A percentile compares a stretch with the other conserved stretches of the same genome.
Evolutionary conservation across 1,140 invertebrate species (phyloP).

Genomic region (Drosophila athabasca): DNA sequence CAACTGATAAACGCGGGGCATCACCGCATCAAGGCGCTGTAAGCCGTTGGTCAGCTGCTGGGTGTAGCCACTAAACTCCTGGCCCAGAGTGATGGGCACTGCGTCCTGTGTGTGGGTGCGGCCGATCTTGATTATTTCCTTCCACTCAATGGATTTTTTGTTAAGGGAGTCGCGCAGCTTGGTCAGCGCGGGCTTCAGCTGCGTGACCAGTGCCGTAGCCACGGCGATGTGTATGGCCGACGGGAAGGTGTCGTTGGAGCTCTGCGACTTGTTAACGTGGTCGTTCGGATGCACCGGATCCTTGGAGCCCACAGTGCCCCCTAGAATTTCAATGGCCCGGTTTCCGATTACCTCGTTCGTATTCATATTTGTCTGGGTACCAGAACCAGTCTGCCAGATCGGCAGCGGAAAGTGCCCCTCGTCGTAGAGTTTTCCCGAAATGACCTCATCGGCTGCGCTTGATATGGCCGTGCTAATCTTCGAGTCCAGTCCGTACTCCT

Average conservation of each 20-base stretch:
- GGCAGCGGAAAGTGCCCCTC: conserved; percentile 98
- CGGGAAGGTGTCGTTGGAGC: conserved; percentile 99
- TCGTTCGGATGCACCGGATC: conserved; percentile 99
- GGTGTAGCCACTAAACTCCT: conserved; percentile 98
- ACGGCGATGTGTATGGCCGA: conserved; percentile 99
- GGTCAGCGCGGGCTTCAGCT: conserved; percentile 91
- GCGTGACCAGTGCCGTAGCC: conserved; percentile 93
- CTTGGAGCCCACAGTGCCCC: conserved; percentile 96
- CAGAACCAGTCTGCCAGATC: conserved; percentile 99
- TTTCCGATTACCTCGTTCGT: conserved; percentile 98
- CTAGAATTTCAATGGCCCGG: conserved; percentile 96
- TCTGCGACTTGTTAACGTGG: conserved; percentile 99
- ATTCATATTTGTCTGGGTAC: conserved; percentile 99
- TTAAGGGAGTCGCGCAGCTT: conserved; percentile 89
- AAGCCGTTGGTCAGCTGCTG: conserved; percentile 95
- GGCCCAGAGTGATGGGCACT: conserved; percentile 97
- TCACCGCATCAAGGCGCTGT: conserved; percentile 91
- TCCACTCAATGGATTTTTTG: conserved; percentile 92
- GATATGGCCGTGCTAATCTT: conserved; percentile 94
- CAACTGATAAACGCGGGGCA: conserved; percentile 94
- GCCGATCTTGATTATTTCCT: conserved; percentile 97
- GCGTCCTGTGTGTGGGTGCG: conserved; percentile 95
- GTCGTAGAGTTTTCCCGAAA: conserved; percentile 95
- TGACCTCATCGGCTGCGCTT: conserved; percentile 97
- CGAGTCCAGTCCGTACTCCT: conserved; percentile 94